phyloP scores from a whole-genome alignment of 1,140 invertebrate genomes.

The Steinernema khuongi region DNA sequence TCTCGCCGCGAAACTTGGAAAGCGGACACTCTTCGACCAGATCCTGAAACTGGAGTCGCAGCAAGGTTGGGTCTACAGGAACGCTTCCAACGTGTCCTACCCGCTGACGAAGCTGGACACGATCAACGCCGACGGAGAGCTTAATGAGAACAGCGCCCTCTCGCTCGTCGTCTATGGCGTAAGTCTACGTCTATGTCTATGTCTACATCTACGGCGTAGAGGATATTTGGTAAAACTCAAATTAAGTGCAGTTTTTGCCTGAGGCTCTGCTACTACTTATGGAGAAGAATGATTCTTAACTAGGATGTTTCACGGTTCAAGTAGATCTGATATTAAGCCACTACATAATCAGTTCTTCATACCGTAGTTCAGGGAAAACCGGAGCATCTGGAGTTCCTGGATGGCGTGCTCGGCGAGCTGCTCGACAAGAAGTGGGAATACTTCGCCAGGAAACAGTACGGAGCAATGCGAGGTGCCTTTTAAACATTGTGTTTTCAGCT shows the following conservation, averaged over 20 bases:
- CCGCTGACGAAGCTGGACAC: constrained; percentile 91
- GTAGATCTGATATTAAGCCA: too few relatives aligned
- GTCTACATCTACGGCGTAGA: too few relatives aligned
- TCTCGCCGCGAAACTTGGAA: constrained; percentile 81
- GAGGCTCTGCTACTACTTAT: too few relatives aligned
- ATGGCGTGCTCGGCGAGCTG: constrained; percentile 86
- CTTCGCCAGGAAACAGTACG: constrained; percentile 19
- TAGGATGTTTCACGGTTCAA: too few relatives aligned
- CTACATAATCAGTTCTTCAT: too few relatives aligned
- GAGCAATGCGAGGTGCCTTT: constrained; percentile 30
- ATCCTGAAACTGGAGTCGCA: constrained; percentile 61
- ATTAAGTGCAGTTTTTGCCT: too few relatives aligned
- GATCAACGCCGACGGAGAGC: constrained; percentile 83
- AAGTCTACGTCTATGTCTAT: constrained; percentile 54
- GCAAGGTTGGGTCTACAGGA: constrained; percentile 65
- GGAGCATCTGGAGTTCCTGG: constrained; percentile 88
- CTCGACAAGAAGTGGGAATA: constrained; percentile 90
- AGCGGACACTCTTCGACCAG: constrained; percentile 70
- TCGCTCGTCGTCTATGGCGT: constrained; percentile 94
- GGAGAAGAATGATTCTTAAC: too few relatives aligned
- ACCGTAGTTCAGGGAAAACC: constrained; percentile 72
- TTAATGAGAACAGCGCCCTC: constrained; percentile 84
- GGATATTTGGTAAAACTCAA: too few relatives aligned
- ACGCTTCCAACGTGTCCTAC: constrained; percentile 81
- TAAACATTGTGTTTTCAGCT: constrained; percentile 36